Base-by-base conservation (phyloP, 2,113 vertebrate species). In the Muntiacus muntjak region DNA sequence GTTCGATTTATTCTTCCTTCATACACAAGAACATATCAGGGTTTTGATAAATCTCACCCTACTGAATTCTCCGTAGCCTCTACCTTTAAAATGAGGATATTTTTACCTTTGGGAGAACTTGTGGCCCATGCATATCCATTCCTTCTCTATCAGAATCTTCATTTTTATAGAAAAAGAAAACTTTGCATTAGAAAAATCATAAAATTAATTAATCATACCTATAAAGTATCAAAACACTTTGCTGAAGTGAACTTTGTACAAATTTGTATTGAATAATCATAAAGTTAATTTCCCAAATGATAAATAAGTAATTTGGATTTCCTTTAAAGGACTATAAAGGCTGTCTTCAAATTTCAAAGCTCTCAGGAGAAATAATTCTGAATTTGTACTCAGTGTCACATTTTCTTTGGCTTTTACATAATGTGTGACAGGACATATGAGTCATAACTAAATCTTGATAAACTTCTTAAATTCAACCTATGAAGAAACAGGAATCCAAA, bases 101-200 rank as follows among this genome's bases (percentile, higher is more conserved):
- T 84, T 98, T 98, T 99, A 99, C 99, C 99, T 99, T 98, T 99
- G 98, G 19, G 99, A 98, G 91, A 99, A 99, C 89, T 99, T 99
- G 98, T 99, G 99, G 62, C 99, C 99, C 98, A 99, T 99, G 16
- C 98, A 98, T 98, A 99, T 99, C 99, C 99, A 99, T 94, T 99
- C 99, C 89, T 99, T 99, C 97, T 99, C 99, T 97, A 99, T 98
- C 11, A 99, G 97, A 12, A 99, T 98, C 99, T 99, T 96, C 67
- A 97, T 58, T 96, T 98, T 96, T 92, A 95, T 64, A 62, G 43
- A 96, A 96, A 96, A 98, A 28, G 47, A 90, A 79, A 33, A 83
- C 28, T 88, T 91, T 87, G 14, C 55, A 85, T 91, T 96, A 95
- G 82, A 21, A 95, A 83, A 54, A 89, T 89, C 36, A 94, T 95